Base-by-base conservation (phyloP, 1,140 invertebrate species). In the Hyphantria cunea region DNA sequence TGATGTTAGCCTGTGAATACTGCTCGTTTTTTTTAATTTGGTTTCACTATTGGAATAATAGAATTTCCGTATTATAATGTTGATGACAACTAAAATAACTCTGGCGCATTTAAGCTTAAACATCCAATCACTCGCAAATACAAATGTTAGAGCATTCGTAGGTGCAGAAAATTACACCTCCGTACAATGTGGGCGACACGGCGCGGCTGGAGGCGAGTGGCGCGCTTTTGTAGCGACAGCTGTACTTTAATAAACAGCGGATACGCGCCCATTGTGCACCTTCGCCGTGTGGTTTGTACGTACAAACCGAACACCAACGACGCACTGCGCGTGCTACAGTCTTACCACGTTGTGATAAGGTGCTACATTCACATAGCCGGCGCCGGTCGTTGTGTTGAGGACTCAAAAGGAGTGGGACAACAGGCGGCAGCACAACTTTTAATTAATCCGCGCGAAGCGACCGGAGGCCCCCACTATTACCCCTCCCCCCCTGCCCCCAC, bases 371-470 rank as follows among this genome's bases (percentile, higher is more conserved):
- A 6, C 10, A 0, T 44, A n/a, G 9, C 10, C 34, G 34, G 8
- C 3, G 34, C 17, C 17, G 1, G 17, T 48, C 45, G 9, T n/a
- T 0, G 7, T 33, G 7, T 37, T 12, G 13, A 15, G 12, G 50
- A 37, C 12, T 37, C 12, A 8, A 31, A 6, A 39, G 33, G 32
- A 48, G 11, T 12, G 42, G 15, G 32, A 51, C 32, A 25, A 31
- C 41, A 25, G 13, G 1, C 44, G 13, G 45, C 48, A 33, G 54
- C 25, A 42, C 39, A 67, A 67, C 58, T 67, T 67, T 67, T 67
- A 62, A 67, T 67, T 62, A 67, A 63, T 62, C 53, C 58, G 17
- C 52, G 33, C 12, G 59, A 52, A 50, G 53, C 8, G 50, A 15
- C 13, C 12, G 11, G n/a, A 7, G 25, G 15, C 47, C 17, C 10